A percentile compares a stretch with the other conserved stretches of the same genome.
phyloP scores from a whole-genome alignment of 1,140 invertebrate species.

The Drosophila nigromelanica region DNA sequence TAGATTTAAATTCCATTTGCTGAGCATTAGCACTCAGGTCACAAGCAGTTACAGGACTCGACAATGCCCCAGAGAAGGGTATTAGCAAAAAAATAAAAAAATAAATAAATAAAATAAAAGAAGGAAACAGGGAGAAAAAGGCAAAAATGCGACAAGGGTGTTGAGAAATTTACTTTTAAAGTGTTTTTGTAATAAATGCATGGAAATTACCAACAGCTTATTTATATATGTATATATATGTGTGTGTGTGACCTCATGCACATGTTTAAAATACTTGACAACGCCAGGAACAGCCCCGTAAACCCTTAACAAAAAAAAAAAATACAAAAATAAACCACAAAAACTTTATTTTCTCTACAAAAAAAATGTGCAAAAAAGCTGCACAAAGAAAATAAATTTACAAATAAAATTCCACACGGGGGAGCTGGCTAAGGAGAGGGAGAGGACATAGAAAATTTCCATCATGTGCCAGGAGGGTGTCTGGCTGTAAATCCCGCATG shows the following conservation, averaged over 20 bases:
- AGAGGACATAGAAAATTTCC: slow-evolving; percentile 54
- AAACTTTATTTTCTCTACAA: slow-evolving; percentile 48
- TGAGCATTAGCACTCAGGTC: slow-evolving; percentile 64
- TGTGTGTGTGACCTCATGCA: slow-evolving; percentile 48
- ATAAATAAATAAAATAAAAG: background rate
- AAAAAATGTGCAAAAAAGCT: slow-evolving; percentile 32
- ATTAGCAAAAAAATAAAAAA: slow-evolving; percentile 11
- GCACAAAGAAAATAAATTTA: slow-evolving; percentile 67
- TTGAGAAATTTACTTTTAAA: slow-evolving; percentile 65
- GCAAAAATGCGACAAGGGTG: slow-evolving; percentile 38
- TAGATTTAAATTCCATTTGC: slow-evolving; percentile 73
- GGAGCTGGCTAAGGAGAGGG: slow-evolving; percentile 6
- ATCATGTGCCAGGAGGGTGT: slow-evolving; percentile 54
- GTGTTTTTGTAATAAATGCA: slow-evolving; percentile 65
- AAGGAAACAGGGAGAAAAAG: background rate
- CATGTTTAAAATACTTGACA: slow-evolving; percentile 52
- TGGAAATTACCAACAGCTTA: slow-evolving; percentile 34
- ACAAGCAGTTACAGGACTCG: slow-evolving; percentile 37
- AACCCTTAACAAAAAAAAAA: slow-evolving; percentile 29
- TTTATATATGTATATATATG: background rate
- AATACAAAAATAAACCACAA: slow-evolving; percentile 28
- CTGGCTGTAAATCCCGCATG: slow-evolving; percentile 73
- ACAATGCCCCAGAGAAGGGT: slow-evolving; percentile 45
- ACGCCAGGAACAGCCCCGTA: slow-evolving; percentile 9
- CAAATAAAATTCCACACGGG: slow-evolving; percentile 61